Conservation (phyloP, 2,113 vertebrate species). For the Sander lucioperca region DNA sequence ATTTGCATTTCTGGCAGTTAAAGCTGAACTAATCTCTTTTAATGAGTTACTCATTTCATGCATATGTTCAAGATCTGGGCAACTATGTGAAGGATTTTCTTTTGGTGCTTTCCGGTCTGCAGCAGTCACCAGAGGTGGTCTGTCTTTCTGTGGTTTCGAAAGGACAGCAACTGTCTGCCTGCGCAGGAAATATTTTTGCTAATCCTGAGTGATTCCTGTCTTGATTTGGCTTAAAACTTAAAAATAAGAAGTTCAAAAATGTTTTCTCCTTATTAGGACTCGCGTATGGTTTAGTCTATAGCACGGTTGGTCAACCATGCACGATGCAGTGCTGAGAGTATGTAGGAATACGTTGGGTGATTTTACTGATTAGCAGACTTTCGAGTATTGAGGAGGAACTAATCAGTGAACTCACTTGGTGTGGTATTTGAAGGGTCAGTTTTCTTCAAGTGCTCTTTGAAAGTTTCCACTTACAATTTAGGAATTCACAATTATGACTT, state of each 20-base stretch:
- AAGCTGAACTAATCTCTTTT: slow-evolving; percentile 48
- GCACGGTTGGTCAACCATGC: slow-evolving; percentile 6
- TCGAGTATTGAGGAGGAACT: slow-evolving; percentile 25
- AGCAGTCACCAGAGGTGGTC: not conserved
- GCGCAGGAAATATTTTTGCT: slow-evolving; percentile 16
- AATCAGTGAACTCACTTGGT: slow-evolving; percentile 47
- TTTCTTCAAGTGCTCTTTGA: slow-evolving; percentile 23
- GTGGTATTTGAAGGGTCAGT: slow-evolving; percentile 2
- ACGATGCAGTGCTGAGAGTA: slow-evolving; percentile 7
- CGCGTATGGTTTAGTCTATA: slow-evolving; percentile 5
- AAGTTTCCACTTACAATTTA: not conserved
- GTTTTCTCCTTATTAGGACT: slow-evolving; percentile 14
- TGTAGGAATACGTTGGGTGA: not conserved
- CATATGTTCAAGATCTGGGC: slow-evolving; percentile 31
- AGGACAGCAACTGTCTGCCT: slow-evolving; percentile 25
- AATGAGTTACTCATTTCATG: slow-evolving; percentile 51
- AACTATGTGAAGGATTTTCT: slow-evolving; percentile 14
- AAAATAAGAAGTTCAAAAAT: slow-evolving; percentile 9
- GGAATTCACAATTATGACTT: not conserved
- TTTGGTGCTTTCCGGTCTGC: not conserved
- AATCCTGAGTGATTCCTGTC: slow-evolving; percentile 11
- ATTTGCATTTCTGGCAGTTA: slow-evolving; percentile 47
- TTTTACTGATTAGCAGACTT: slow-evolving; percentile 59
- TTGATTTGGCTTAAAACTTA: not conserved
- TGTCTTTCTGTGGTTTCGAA: not conserved